These are phyloP conservation scores for Lepilemur septentrionalis DNA, from an alignment of 2,797 vertebrate genomes.

Conservation along the genomic window DNA sequence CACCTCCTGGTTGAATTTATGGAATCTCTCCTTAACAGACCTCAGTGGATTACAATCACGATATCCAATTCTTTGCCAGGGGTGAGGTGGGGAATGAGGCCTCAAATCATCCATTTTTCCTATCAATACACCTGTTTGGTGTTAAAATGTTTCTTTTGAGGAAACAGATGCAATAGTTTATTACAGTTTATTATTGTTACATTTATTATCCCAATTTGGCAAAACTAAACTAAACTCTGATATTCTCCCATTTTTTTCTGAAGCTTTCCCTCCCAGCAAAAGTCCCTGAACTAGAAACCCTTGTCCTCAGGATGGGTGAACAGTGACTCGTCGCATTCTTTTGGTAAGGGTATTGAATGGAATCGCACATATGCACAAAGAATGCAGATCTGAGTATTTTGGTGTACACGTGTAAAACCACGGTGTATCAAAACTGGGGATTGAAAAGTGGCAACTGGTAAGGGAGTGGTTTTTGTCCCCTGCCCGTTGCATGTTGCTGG, in stretches of 20 bases:
- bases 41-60: not conserved
- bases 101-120: not conserved
- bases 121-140: not conserved
- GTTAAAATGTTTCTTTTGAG: not conserved
- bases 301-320: not conserved
- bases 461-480: not conserved
- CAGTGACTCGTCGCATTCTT: not conserved
- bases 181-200: not conserved
- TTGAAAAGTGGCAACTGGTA: not conserved
- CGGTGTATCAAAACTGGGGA: not conserved
- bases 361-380: not conserved
- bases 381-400: not conserved
- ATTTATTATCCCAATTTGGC: not conserved
- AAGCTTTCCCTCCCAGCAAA: not conserved
- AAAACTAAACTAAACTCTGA: not conserved
- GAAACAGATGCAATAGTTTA: not conserved
- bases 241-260: not conserved
- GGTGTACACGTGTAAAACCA: not conserved
- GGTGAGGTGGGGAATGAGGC: not conserved
- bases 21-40: not conserved
- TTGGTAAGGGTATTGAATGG: not conserved
- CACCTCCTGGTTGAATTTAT: not conserved
- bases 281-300: not conserved
- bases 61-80: not conserved
- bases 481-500: not conserved